Percentiles rank a stretch among this genome's conserved stretches.
These are phyloP conservation scores for Carollia perspicillata DNA, from an alignment of 2,113 vertebrate genomes.

Conservation along the genomic window DNA sequence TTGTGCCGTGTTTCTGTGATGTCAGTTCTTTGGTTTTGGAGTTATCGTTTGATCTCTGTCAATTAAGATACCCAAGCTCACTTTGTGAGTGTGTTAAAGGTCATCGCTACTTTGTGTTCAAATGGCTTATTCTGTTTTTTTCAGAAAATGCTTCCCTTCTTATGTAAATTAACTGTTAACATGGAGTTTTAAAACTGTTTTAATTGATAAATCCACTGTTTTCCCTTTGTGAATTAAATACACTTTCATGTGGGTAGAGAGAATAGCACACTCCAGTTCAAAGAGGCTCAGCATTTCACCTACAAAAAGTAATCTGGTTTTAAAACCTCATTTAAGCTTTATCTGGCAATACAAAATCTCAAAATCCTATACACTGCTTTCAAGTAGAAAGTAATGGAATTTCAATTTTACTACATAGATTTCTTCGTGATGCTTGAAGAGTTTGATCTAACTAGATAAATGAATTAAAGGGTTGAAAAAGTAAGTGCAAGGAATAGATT, in stretches of 20 bases:
- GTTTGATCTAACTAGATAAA: constrained; percentile 50
- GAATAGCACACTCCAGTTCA: constrained; percentile 34
- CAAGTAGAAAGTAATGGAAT: constrained; percentile 52
- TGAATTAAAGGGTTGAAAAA: constrained; percentile 39
- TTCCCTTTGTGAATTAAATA: constrained; percentile 55
- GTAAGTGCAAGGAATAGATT: background rate
- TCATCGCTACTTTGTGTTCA: background rate
- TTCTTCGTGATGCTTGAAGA: constrained; percentile 58
- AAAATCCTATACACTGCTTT: constrained; percentile 57
- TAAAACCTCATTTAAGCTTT: constrained; percentile 56
- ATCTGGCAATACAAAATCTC: constrained; percentile 55
- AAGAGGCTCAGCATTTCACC: constrained; percentile 51
- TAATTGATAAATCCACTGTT: constrained; percentile 53
- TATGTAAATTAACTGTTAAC: constrained; percentile 55
- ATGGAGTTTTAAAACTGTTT: constrained; percentile 49
- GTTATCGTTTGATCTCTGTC: constrained; percentile 24
- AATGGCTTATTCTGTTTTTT: constrained; percentile 4
- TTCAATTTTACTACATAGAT: constrained; percentile 56
- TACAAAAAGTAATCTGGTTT: constrained; percentile 44
- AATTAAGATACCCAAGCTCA: constrained; percentile 12
- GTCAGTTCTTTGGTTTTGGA: background rate
- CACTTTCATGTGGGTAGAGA: constrained; percentile 27
- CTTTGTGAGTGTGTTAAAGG: constrained; percentile 14
- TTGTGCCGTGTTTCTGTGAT: constrained; percentile 5
- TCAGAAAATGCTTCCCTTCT: constrained; percentile 21